A percentile compares a stretch with the other conserved stretches of the same genome.
These are phyloP conservation scores for Leptopilina myrica DNA, from an alignment of 2,888 invertebrate species.

Conservation along the genomic window DNA sequence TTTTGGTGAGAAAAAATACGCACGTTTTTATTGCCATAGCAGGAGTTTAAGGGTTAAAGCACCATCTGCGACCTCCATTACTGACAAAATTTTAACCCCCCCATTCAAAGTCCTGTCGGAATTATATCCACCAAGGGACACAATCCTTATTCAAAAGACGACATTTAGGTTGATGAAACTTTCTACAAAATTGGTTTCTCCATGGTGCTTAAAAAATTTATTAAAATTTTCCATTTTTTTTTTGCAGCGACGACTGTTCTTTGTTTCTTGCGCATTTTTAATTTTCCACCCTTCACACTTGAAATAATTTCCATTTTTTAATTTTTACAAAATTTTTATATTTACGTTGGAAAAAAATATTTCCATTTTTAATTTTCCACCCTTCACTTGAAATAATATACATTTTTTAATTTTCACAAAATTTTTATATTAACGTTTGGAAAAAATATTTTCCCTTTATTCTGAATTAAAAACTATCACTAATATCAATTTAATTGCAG, in stretches of 20 bases:
- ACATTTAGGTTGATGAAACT: conserved; percentile 26
- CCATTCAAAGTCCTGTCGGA: conserved; percentile 30
- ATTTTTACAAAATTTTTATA: too few relatives aligned
- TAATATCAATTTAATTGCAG: too few relatives aligned
- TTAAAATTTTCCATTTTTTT: conserved; percentile 12
- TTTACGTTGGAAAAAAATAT: too few relatives aligned
- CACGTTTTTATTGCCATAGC: conserved; percentile 27
- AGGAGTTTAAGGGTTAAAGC: conserved; percentile 38
- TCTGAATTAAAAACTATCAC: too few relatives aligned
- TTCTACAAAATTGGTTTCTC: conserved; percentile 25
- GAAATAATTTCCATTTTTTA: neutral
- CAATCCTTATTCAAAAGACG: conserved; percentile 12
- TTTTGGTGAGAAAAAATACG: neutral
- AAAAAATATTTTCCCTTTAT: too few relatives aligned
- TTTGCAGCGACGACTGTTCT: neutral
- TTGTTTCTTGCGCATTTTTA: conserved; percentile 5
- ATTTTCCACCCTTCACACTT: neutral
- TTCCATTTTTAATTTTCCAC: too few relatives aligned
- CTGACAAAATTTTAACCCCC: conserved; percentile 31
- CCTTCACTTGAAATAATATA: too few relatives aligned
- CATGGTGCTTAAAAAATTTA: conserved; percentile 24
- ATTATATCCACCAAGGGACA: conserved; percentile 27
- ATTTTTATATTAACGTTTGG: too few relatives aligned
- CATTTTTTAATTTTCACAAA: too few relatives aligned
- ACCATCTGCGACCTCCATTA: conserved; percentile 38